Evolutionary conservation across 2,888 invertebrate species (phyloP), one percentile per base, ranked within the genome.

Genomic region (Panorpa germanica): DNA sequence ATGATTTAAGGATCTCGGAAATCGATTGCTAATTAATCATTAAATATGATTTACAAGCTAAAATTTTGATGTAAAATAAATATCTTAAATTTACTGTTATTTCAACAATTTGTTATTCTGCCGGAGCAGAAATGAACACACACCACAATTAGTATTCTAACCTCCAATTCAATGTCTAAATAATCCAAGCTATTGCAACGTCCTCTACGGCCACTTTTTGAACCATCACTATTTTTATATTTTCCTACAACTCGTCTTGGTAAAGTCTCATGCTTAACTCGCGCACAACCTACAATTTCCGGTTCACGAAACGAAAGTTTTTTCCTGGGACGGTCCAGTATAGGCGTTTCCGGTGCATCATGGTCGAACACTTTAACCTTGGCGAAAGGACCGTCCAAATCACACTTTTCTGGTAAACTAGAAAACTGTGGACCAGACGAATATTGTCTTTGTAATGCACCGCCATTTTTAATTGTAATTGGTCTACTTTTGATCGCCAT

Each of bases 261-360:
- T 32, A 34, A 28, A 16, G 29, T 35, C 3, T 33, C 33, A 2
- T 29, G 22, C 14, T 35, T 33, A 19, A 31, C 31, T 15, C 14
- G 21, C 3, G 33, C 43, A 37, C 50, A 53, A 12, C 57, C 54
- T 36, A 70, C 59, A 28, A 76, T 73, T 53, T 80, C 80, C 3
- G 85, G 85, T 44, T 85, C 83, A 35, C 81, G 70, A 52, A 86
- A 86, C 6, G 83, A 85, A 8, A 86, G 56, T 49, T 85, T 86
- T 50, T 86, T 86, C 31, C 82, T 61, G 0, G 82, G 81, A 41
- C 72, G 59, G 45, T 66, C 71, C 40, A 48, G 37, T 38, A 21
- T 46, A 57, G 36, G 44, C 53, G 34, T 45, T 52, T 37, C 41
- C n/a, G n/a, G n/a, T n/a, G n/a, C n/a, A n/a, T n/a, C n/a, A n/a